Percentiles rank a stretch among this genome's conserved stretches.
phyloP scores from a whole-genome alignment of 2,113 vertebrate species.

The Erpornis zantholeuca region DNA sequence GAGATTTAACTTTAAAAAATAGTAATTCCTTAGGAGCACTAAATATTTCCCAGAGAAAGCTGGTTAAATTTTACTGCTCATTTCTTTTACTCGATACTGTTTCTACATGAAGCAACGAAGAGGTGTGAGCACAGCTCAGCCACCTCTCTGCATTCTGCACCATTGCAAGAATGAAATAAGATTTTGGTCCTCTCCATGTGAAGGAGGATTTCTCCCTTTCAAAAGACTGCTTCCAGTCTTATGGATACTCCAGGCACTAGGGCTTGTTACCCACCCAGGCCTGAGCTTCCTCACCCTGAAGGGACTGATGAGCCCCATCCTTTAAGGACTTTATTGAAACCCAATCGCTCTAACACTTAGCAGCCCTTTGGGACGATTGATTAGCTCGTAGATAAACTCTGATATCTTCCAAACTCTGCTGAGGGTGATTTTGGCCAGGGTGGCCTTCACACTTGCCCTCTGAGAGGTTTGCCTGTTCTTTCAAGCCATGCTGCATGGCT shows the following conservation, averaged over 20 bases:
- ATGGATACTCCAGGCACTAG: not conserved
- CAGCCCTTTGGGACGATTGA: not conserved
- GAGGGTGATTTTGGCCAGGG: not conserved
- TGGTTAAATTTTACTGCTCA: not conserved
- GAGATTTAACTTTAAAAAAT: slow-evolving; percentile 34
- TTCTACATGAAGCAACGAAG: not conserved
- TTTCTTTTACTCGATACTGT: not conserved
- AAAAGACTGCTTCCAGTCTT: not conserved
- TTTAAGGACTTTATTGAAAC: not conserved
- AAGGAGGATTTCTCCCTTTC: not conserved
- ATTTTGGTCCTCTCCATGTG: not conserved
- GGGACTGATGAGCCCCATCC: not conserved
- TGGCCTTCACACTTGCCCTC: not conserved
- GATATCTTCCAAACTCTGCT: not conserved
- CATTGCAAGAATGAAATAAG: not conserved
- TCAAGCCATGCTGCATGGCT: not conserved
- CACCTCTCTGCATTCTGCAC: not conserved
- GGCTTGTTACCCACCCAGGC: not conserved
- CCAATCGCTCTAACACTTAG: not conserved
- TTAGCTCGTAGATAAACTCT: not conserved
- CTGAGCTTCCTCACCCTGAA: not conserved
- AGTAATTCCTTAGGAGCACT: slow-evolving; percentile 10
- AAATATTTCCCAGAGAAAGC: slow-evolving; percentile 9
- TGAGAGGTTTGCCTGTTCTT: not conserved
- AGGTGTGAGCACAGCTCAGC: not conserved